A percentile compares a stretch with the other conserved stretches of the same genome.
These are phyloP conservation scores for Palythoa heliodiscus DNA, from an alignment of 92 coral and sea anemone genomes.

Conservation along the genomic window DNA sequence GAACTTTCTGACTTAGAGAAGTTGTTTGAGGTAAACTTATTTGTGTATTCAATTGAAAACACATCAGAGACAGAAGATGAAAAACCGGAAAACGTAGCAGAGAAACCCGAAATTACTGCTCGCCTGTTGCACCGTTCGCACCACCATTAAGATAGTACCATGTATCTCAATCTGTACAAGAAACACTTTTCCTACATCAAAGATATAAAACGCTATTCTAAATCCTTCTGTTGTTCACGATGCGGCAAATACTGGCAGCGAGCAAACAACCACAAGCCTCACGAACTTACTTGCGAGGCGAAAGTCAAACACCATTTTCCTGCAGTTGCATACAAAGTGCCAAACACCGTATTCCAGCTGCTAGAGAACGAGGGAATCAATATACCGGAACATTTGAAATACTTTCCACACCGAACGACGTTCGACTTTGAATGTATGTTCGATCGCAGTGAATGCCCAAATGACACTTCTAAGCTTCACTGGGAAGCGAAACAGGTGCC, in stretches of 20 bases:
- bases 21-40: too few species aligned
- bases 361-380: constrained; percentile 50
- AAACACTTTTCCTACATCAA: constrained; percentile 43
- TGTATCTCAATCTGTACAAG: constrained; percentile 48
- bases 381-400: constrained; percentile 27
- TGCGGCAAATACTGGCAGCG: constrained; percentile 60
- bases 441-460: background rate
- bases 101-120: background rate
- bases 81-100: background rate
- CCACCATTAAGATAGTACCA: constrained; percentile 18
- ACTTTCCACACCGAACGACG: constrained; percentile 50
- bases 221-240: constrained; percentile 49
- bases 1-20: too few species aligned
- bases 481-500: constrained; percentile 60
- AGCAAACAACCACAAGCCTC: constrained; percentile 27
- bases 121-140: constrained; percentile 40
- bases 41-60: too few species aligned
- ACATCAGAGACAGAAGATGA: background rate
- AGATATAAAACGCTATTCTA: constrained; percentile 36
- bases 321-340: constrained; percentile 35
- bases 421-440: constrained; percentile 56
- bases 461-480: constrained; percentile 8
- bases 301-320: constrained; percentile 52
- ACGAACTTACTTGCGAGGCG: constrained; percentile 51
- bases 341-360: constrained; percentile 34